phyloP scores from a whole-genome alignment of 2,113 vertebrate species.

The Cyprinodon variegatus region DNA sequence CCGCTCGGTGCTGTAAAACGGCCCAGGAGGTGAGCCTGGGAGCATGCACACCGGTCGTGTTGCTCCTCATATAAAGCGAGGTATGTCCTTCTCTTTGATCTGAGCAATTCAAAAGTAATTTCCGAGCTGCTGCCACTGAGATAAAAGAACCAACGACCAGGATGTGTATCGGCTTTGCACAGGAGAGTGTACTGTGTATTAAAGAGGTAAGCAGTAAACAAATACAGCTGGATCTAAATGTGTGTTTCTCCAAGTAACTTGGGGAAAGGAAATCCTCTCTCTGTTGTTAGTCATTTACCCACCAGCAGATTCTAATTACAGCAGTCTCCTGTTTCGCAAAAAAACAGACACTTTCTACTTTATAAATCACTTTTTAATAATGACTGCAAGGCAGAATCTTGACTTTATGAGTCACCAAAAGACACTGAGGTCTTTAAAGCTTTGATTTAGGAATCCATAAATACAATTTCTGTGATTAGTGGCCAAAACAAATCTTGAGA shows the following conservation, averaged over 20 bases:
- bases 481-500: not conserved
- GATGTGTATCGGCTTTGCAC: constrained; percentile 2
- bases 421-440: not conserved
- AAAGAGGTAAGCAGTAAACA: constrained; percentile 54
- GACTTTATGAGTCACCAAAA: constrained; percentile 56
- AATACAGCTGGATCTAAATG: constrained; percentile 46
- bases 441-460: constrained; percentile 29
- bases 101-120: constrained; percentile 17
- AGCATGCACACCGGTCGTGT: constrained; percentile 16
- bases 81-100: constrained; percentile 29
- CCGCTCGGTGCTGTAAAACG: constrained; percentile 37
- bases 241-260: not conserved
- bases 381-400: constrained; percentile 16
- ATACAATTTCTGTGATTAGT: constrained; percentile 13
- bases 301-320: constrained; percentile 8
- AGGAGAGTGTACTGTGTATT: constrained; percentile 26
- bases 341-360: constrained; percentile 27
- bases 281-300: constrained; percentile 14
- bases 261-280: constrained; percentile 29
- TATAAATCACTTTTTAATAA: constrained; percentile 39
- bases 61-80: constrained; percentile 21
- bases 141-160: constrained; percentile 13
- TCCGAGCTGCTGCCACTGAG: not conserved
- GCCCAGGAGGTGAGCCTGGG: constrained; percentile 30
- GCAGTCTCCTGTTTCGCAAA: constrained; percentile 19